Evolutionary conservation across 2,888 invertebrate species (phyloP).

Genomic region (Notocelia uddmanniana): DNA sequence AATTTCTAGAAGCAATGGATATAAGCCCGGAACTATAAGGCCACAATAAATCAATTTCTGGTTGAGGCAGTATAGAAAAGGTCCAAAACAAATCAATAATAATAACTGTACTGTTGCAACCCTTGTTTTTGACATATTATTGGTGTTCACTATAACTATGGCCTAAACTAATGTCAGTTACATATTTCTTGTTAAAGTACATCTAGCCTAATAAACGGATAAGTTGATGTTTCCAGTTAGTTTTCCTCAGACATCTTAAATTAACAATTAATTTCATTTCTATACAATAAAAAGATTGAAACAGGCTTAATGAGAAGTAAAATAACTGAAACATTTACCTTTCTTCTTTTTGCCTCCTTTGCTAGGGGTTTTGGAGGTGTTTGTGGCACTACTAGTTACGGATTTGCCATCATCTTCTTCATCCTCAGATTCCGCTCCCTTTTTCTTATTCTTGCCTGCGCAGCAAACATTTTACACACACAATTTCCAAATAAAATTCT

Average conservation of each 20-base stretch:
- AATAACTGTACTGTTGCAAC: too few species aligned
- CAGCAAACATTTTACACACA: constrained; percentile 39
- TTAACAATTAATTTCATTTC: background rate
- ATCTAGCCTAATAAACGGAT: background rate
- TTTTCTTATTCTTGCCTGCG: constrained; percentile 79
- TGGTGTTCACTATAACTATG: background rate
- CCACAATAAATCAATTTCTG: too few species aligned
- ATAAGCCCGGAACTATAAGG: too few species aligned
- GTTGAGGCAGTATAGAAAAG: too few species aligned
- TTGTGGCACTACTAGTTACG: constrained; percentile 64
- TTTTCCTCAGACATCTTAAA: background rate
- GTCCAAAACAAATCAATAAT: too few species aligned
- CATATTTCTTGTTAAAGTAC: background rate
- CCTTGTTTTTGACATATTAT: too few species aligned
- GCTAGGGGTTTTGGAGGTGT: constrained; percentile 60
- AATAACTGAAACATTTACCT: constrained; percentile 61
- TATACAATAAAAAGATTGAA: background rate
- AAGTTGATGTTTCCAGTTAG: background rate
- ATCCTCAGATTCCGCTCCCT: constrained; percentile 74
- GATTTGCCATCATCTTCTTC: constrained; percentile 77
- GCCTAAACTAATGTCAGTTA: background rate
- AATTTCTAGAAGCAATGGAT: too few species aligned
- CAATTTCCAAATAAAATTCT: constrained; percentile 10
- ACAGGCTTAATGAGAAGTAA: background rate
- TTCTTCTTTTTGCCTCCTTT: constrained; percentile 79